Evolutionary conservation across 2,888 invertebrate species (phyloP).

Genomic region (Pristionchus maxplancki): DNA sequence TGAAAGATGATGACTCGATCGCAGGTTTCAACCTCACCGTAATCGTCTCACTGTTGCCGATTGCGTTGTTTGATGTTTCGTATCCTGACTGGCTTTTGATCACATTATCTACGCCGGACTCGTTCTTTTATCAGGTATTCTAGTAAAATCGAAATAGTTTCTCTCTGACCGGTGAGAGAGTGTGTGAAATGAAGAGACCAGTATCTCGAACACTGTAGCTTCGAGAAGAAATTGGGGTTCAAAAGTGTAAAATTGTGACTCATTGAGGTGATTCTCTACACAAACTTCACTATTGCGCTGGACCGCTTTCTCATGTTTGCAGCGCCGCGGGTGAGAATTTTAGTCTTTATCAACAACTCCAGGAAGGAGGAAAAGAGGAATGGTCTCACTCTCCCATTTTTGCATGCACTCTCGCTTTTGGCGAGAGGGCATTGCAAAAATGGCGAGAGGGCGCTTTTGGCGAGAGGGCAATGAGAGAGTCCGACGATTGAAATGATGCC

Average conservation of each 20-base stretch:
- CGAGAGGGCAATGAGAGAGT: no score
- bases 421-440: no score
- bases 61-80: neutral
- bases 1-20: neutral
- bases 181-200: no score
- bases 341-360: neutral
- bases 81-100: neutral
- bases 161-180: neutral
- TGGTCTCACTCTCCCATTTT: no score
- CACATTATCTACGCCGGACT: constrained; percentile 16
- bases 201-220: no score
- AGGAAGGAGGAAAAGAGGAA: no score
- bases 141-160: neutral
- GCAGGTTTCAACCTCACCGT: neutral
- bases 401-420: neutral
- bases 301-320: constrained; percentile 37
- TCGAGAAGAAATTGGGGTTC: no score
- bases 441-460: no score
- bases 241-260: no score
- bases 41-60: neutral
- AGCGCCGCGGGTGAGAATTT: neutral
- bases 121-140: constrained; percentile 18
- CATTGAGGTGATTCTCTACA: constrained; percentile 38
- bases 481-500: no score
- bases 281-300: constrained; percentile 22